Conservation (phyloP, 1,140 invertebrate genomes). For the Cydia pomonella region DNA sequence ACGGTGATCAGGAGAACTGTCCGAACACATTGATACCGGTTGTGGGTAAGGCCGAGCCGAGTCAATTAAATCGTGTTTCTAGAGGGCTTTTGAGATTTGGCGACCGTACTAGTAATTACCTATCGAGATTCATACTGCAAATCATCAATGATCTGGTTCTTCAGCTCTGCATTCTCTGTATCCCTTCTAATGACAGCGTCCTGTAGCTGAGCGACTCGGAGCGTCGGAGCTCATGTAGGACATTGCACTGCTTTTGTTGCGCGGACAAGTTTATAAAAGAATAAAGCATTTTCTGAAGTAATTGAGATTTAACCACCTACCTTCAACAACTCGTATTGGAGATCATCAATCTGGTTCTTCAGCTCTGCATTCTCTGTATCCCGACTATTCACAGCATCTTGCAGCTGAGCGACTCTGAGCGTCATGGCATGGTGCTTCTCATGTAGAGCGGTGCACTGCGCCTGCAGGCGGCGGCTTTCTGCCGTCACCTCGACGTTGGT, state of each 20-base stretch:
- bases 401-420: constrained; percentile 93
- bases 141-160: constrained; percentile 92
- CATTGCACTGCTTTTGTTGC: constrained; percentile 88
- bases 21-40: no score
- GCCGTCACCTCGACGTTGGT: constrained; percentile 93
- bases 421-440: constrained; percentile 96
- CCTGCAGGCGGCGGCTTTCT: constrained; percentile 95
- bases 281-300: no score
- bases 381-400: constrained; percentile 94
- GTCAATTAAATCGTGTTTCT: no score
- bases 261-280: no score
- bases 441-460: constrained; percentile 95
- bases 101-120: no score
- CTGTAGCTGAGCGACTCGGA: constrained; percentile 95
- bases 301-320: constrained; percentile 42
- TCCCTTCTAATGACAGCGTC: constrained; percentile 95
- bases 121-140: constrained; percentile 96
- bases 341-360: constrained; percentile 96
- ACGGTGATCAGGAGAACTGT: no score
- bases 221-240: constrained; percentile 95
- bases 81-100: no score
- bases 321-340: constrained; percentile 96
- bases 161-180: constrained; percentile 95
- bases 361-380: constrained; percentile 97
- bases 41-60: no score